phyloP scores from a whole-genome alignment of 2,113 vertebrate species.

The Nanorana parkeri region DNA sequence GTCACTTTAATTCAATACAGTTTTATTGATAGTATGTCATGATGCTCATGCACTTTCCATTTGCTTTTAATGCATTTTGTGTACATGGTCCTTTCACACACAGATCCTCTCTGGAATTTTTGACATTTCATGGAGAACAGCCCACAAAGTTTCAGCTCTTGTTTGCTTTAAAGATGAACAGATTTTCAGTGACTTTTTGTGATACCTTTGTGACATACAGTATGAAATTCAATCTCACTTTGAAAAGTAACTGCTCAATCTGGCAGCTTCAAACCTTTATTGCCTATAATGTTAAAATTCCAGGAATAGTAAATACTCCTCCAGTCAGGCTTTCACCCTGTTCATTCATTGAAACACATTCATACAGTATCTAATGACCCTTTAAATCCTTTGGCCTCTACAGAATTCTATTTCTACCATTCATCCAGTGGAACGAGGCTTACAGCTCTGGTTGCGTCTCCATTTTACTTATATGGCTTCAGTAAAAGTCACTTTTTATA shows the following conservation, averaged over 20 bases:
- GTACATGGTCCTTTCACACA: too few species aligned
- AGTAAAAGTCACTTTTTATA: slow-evolving; percentile 7
- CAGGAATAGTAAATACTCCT: slow-evolving; percentile 4
- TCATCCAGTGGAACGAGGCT: background rate
- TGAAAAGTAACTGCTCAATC: slow-evolving; percentile 16
- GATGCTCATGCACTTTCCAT: too few species aligned
- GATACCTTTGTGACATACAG: background rate
- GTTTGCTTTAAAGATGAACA: slow-evolving; percentile 17
- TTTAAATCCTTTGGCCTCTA: background rate
- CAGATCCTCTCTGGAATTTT: background rate
- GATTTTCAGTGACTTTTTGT: slow-evolving; percentile 7
- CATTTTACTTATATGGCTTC: background rate
- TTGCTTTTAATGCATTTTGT: too few species aligned
- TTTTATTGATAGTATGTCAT: too few species aligned
- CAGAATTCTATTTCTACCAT: background rate
- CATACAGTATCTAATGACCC: slow-evolving; percentile 19
- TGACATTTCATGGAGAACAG: background rate
- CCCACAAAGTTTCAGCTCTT: background rate
- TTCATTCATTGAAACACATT: slow-evolving; percentile 23
- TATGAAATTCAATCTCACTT: background rate
- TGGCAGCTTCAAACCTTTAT: slow-evolving; percentile 4
- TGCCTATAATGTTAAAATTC: slow-evolving; percentile 18
- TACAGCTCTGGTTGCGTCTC: background rate
- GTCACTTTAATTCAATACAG: too few species aligned
- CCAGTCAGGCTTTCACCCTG: slow-evolving; percentile 21